Conservation (phyloP, 2,888 invertebrate genomes). For the Dynastes grantii region DNA sequence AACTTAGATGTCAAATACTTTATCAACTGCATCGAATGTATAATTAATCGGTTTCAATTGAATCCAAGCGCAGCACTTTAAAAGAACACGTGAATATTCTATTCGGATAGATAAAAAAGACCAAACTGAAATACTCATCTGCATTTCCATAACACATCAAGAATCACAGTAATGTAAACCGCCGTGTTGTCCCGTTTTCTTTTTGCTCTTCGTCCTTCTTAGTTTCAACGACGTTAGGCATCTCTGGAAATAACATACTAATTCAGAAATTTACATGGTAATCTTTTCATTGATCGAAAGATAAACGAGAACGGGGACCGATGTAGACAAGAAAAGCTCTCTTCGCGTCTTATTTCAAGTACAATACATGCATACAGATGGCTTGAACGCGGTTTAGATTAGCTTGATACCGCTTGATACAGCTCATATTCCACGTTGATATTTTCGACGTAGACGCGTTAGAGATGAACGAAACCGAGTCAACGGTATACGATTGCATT, state of each 20-base stretch:
- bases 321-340: constrained; percentile 44
- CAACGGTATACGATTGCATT: constrained; percentile 42
- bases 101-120: constrained; percentile 23
- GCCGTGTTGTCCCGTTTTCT: constrained; percentile 14
- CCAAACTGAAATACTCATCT: constrained; percentile 34
- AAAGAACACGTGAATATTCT: constrained; percentile 41
- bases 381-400: constrained; percentile 42
- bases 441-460: constrained; percentile 40
- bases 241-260: constrained; percentile 45
- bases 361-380: constrained; percentile 45
- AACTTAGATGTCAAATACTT: constrained; percentile 35
- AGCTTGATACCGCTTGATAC: constrained; percentile 41
- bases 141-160: constrained; percentile 45
- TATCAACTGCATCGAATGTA: constrained; percentile 34
- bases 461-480: constrained; percentile 41
- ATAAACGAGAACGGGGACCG: constrained; percentile 37
- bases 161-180: constrained; percentile 43
- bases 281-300: constrained; percentile 45
- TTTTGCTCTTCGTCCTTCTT: constrained; percentile 26
- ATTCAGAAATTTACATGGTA: constrained; percentile 47
- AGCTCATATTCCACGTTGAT: constrained; percentile 47
- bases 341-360: constrained; percentile 42
- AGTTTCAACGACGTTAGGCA: constrained; percentile 38
- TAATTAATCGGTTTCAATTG: constrained; percentile 42
- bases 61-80: constrained; percentile 39